Evolutionary conservation across 2,797 vertebrate genomes (phyloP), one percentile per base, ranked within the genome.

Genomic region (Microctenopoma stevenorrisi): DNA sequence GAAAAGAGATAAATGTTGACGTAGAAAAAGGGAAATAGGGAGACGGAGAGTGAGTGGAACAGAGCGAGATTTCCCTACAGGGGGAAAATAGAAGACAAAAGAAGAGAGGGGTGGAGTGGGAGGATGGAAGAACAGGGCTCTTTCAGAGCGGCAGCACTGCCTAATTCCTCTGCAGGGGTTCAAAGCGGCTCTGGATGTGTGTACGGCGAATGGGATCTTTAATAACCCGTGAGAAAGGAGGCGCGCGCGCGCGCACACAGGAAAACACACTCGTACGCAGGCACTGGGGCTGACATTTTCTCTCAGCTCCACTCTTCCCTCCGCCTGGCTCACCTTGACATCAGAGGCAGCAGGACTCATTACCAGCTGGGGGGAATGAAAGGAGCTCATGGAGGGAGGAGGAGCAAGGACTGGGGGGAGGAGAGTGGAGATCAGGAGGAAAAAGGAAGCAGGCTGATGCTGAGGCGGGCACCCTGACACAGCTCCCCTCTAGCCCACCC

Each of bases 291-390:
- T 93, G 93, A 93, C 92, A 93, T 93, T 93, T 91, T 90, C 87
- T 91, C 88, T 91, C 82, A 85, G 85, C 88, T 86, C 85, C 85
- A 91, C 91, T 90, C 91, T 93, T 92, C 90, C 88, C 79, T 88
- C 72, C 63, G 85, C 89, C 83, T 78, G 72, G 86, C 91, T 94
- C 93, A 93, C 92, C 92, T 94, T 93, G 91, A 92, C 91, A 92
- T 93, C 90, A 89, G 91, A 93, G 87, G 92, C 91, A 90, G 86
- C 89, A 87, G 88, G 87, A 90, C 90, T 94, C 93, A 94, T 93
- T 93, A 94, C 91, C 90, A 91, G 86, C 86, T 84, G 81, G 82
- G 79, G 67, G 85, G 91, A 85, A 89, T 89, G 86, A 90, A 90
- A 90, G 86, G 68, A 88, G 68, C 78, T 86, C 72, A 78, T 54